Base-by-base conservation (phyloP, 1,140 invertebrate genomes). In the Uloborus diversus region DNA sequence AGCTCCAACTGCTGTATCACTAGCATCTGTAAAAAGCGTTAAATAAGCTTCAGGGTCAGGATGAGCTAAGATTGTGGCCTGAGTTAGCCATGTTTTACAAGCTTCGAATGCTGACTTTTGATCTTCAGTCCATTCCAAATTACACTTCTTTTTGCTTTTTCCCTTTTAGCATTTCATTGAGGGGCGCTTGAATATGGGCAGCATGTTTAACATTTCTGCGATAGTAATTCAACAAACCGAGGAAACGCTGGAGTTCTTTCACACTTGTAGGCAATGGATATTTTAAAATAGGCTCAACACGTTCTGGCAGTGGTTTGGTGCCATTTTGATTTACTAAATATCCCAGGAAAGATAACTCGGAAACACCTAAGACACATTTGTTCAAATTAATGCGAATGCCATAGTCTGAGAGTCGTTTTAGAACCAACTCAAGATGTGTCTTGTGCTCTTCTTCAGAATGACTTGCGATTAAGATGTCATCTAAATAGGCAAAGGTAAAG, bases 201-300 rank as follows among this genome's bases (percentile, higher is more conserved):
- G 85, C 79, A 64, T 83, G 25, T 71, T 81, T 14, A 88, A 65
- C 9, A 80, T 86, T 88, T 79, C 81, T 83, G n/a, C 47, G 47
- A 35, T 23, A 73, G 62, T 42, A 73, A 61, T 61, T 73, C 11
- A 47, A 3, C 1, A 57, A 30, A 25, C 68, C 32, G 3, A 47
- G 35, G n/a, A 61, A 61, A 32, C 37, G 4, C 14, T 47, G 0
- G 11, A 73, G 25, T 27, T 73, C 56, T 0, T 35, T 57, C 20
- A 57, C 32, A 9, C 30, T 57, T 17, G 23, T 37, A 11, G 68
- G 68, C 13, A 35, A 14, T 4, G 23, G 53, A 20, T 61, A 73
- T 4, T 73, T 47, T 20, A 73, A n/a, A 61, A 73, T 73, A 2
- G 57, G 20, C 28, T 61, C 11, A 1, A 73, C 70, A 32, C 47